Conservation (phyloP, 2,113 vertebrate genomes). For the Chunga burmeisteri region DNA sequence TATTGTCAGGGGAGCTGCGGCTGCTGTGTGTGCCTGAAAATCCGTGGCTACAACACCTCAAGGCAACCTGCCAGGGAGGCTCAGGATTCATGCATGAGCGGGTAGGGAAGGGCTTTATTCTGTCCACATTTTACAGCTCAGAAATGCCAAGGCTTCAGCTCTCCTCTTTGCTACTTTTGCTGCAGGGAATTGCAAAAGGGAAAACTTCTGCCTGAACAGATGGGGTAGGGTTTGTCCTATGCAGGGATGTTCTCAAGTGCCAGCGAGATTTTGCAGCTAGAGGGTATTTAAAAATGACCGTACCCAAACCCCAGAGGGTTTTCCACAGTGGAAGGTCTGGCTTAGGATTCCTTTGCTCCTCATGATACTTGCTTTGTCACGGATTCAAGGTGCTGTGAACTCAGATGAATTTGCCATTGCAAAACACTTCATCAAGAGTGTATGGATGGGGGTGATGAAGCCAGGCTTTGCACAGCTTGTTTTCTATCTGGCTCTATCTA, state of each 20-base stretch:
- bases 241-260: background rate
- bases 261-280: background rate
- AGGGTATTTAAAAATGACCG: background rate
- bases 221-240: background rate
- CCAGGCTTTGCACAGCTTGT: background rate
- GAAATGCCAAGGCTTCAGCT: background rate
- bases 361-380: background rate
- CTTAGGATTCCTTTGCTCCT: background rate
- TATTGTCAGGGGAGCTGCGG: background rate
- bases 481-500: background rate
- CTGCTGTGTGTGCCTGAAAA: background rate
- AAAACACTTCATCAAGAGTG: background rate
- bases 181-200: background rate
- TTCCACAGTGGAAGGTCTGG: background rate
- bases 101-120: background rate
- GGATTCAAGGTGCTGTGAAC: background rate
- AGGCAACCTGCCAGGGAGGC: background rate
- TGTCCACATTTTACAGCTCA: background rate
- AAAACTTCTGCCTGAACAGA: background rate
- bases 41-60: rapidly evolving
- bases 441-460: background rate
- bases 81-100: background rate
- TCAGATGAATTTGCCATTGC: background rate
- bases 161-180: background rate
- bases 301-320: background rate